Evolutionary conservation across 2,888 invertebrate genomes (phyloP), one percentile per base, ranked within the genome.

Genomic region (Polydesmus complanatus): DNA sequence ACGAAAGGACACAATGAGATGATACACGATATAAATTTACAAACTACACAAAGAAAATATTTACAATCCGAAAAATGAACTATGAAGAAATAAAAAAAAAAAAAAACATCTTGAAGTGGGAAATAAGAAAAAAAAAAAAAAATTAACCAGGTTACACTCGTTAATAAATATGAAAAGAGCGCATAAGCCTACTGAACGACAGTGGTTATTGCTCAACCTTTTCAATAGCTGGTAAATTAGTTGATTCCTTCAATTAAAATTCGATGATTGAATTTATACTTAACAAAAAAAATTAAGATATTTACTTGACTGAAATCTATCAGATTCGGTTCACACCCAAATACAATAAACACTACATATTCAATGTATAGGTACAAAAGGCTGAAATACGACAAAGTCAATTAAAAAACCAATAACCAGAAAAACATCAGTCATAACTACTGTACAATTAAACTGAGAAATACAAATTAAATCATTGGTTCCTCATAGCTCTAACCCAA

Each of bases 11-110:
- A 51, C 52, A 52, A 58, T 51, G 52, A 58, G 51, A 58, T 58
- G 58, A 48, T 54, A 60, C 60, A 60, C 53, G 51, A 60, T 54
- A 60, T 54, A 51, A 54, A 27, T 60, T 60, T 60, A 53, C 60
- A 60, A 60, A 60, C 58, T 58, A 58, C 27, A 56, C 56, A 58
- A 50, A 58, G 52, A 58, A 51, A 58, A 52, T 60, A 54, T 60
- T 23, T 54, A 60, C 54, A 54, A 60, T 60, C 22, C 22, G 52
- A 37, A 60, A 60, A 23, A 60, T 60, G 54, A 60, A 51, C 52
- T 51, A 54, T 54, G 60, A 27, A 37, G 48, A 60, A 56, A 60
- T 54, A 51, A 51, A 27, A 60, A 49, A 25, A 48, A 56, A 2
- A 48, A 48, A 48, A 56, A 18, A 49, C 19, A 23, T 47, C 8